Conservation (phyloP, 2,113 vertebrate genomes). For the Hypocryptadius cinnamomeus region DNA sequence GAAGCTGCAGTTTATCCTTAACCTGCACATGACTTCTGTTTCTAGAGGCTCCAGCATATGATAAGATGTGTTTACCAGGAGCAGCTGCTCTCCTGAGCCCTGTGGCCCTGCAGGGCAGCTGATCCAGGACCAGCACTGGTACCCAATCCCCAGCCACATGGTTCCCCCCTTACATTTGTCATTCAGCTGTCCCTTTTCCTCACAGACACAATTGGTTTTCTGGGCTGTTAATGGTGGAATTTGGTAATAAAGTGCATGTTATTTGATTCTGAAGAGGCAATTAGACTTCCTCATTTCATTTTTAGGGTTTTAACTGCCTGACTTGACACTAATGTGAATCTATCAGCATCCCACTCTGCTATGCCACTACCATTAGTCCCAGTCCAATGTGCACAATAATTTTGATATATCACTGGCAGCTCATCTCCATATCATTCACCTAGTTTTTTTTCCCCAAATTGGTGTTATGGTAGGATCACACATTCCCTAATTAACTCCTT, state of each 20-base stretch:
- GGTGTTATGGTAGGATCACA: slow-evolving; percentile 61
- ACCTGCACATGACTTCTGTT: neutral
- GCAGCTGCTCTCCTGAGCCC: neutral
- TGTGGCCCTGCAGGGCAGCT: neutral
- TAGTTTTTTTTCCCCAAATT: slow-evolving; percentile 12
- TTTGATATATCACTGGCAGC: slow-evolving; percentile 51
- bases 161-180: neutral
- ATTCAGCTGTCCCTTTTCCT: neutral
- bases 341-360: slow-evolving; percentile 6
- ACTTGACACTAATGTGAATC: slow-evolving; percentile 42
- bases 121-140: neutral
- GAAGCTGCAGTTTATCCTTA: neutral
- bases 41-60: neutral
- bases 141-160: neutral
- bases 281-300: slow-evolving; percentile 33
- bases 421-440: slow-evolving; percentile 65
- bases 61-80: fast-evolving
- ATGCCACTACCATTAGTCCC: slow-evolving; percentile 1
- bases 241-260: slow-evolving; percentile 32
- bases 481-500: slow-evolving; percentile 69
- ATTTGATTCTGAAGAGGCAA: slow-evolving; percentile 25
- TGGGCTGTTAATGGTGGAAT: neutral
- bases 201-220: neutral
- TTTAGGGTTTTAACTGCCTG: slow-evolving; percentile 36
- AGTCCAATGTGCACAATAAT: slow-evolving; percentile 24